Base-by-base conservation (phyloP, 2,113 vertebrate species). In the Cryptomyrus ogoouensis region DNA sequence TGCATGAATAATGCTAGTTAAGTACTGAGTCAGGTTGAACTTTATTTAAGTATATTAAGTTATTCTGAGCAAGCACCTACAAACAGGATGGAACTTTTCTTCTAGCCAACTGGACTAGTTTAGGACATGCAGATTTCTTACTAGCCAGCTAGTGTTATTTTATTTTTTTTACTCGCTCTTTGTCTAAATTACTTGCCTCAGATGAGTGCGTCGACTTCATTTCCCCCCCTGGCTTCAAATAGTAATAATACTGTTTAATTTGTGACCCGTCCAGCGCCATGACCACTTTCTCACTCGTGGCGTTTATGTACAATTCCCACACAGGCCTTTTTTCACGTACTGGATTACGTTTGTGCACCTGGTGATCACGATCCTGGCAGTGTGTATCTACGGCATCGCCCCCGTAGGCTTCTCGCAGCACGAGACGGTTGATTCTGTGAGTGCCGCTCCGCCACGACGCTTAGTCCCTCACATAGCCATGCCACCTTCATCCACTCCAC, bases 351-450 rank as follows among this genome's bases (percentile, higher is more conserved):
- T 98, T 90, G 98, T 99, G 94, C 98, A 99, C 94, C 96, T 98
- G 3, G 97, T 99, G 84, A 98, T 99, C 95, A 99, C 98, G 50
- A 97, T 99, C 91, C 94, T 99, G 0, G 97, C 98, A 1, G 98
- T 99, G 83, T 98, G 97, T 92, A 99, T 98, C 96, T 99, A 99
- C 0, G 98, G 98, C 83, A 98, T 99, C 0, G 98, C 98, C 17
- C 98, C 98, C 0, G 97, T 99, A 94, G 98, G 98, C 91, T 99
- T 99, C 94, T 99, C 98, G 13, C 98, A 99, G 91, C 98, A 99
- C 0, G 98, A 99, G 94, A 98, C 97, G 0, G 97, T 99, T 91
- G 98, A 99, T 96, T 99, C 98, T 93, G 98, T 99, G 94, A 98
- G 98, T 96, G 56, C 10, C n/a, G 10, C 62, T 13, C 62, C 3